Conservation (phyloP, 2,113 vertebrate genomes). For the Gavia stellata region DNA sequence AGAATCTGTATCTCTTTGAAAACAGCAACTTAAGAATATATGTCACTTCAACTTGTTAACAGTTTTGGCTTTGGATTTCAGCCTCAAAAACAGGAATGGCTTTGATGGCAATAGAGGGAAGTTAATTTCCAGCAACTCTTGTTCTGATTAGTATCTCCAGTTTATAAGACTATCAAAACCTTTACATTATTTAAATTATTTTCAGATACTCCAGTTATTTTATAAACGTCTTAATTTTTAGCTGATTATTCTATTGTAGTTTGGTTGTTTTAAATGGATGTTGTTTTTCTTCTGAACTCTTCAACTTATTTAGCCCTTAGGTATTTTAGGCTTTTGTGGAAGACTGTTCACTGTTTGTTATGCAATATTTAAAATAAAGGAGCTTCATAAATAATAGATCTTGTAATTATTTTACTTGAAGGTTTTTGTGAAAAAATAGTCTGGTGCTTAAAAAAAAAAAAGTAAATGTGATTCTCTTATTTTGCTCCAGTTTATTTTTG, state of each 20-base stretch:
- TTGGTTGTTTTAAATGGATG: constrained; percentile 27
- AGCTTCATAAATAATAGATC: not conserved
- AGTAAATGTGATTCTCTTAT: not conserved
- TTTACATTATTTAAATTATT: not conserved
- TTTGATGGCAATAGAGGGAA: not conserved
- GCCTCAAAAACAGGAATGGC: not conserved
- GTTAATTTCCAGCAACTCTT: not conserved
- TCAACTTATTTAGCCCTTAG: constrained; percentile 61
- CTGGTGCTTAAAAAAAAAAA: not conserved
- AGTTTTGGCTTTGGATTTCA: not conserved
- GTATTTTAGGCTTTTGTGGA: constrained; percentile 66
- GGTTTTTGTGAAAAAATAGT: not conserved
- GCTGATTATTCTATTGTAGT: constrained; percentile 12
- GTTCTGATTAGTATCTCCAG: not conserved
- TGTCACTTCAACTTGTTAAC: not conserved
- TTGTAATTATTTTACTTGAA: not conserved
- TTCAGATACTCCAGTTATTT: not conserved
- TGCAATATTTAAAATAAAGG: constrained; percentile 65
- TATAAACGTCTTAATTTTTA: not conserved
- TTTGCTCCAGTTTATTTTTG: not conserved
- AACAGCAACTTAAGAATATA: not conserved
- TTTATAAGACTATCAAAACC: not conserved
- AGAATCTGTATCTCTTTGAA: not conserved
- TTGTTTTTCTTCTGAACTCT: constrained; percentile 65
- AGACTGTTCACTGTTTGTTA: constrained; percentile 70